Percentiles rank a stretch among this genome's conserved stretches.
These are phyloP conservation scores for Oscheius myriophilus DNA, from an alignment of 2,888 invertebrate genomes.

Conservation along the genomic window DNA sequence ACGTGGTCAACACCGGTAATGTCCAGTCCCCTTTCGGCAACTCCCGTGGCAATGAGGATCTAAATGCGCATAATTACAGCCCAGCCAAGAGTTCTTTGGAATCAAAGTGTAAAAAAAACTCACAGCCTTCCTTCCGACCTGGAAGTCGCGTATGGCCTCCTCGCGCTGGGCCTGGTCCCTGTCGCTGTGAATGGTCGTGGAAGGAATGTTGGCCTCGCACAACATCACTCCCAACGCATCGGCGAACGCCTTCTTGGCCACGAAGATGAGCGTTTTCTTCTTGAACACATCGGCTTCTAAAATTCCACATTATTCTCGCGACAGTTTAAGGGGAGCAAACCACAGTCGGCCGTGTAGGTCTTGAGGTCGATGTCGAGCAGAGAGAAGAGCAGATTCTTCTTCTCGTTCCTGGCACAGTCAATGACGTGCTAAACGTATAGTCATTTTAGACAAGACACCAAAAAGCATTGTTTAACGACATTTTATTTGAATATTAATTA, in stretches of 20 bases:
- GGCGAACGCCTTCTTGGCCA: conserved; percentile 87
- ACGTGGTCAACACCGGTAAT: conserved; percentile 72
- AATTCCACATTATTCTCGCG: neutral
- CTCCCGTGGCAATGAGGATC: conserved; percentile 87
- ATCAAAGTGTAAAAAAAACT: neutral
- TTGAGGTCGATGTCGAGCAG: conserved; percentile 74
- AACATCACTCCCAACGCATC: conserved; percentile 88
- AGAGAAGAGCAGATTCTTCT: conserved; percentile 81
- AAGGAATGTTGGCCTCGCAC: conserved; percentile 80
- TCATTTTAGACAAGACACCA: too few relatives aligned
- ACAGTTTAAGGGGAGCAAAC: conserved; percentile 16
- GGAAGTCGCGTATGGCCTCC: conserved; percentile 81
- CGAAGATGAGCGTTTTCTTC: conserved; percentile 80
- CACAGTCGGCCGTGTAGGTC: conserved; percentile 33
- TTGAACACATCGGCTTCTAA: conserved; percentile 44
- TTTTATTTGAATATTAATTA: too few relatives aligned
- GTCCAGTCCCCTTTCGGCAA: conserved; percentile 84
- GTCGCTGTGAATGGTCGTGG: conserved; percentile 77
- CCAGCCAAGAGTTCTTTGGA: neutral
- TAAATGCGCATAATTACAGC: conserved; percentile 3
- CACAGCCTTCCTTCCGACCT: conserved; percentile 40
- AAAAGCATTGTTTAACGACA: too few relatives aligned
- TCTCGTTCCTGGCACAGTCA: conserved; percentile 76
- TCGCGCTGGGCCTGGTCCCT: conserved; percentile 77
- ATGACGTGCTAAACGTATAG: conserved; percentile 33